Base-by-base conservation (phyloP, 35 echinoderm and acorn worm genomes). In the Diadema setosum region DNA sequence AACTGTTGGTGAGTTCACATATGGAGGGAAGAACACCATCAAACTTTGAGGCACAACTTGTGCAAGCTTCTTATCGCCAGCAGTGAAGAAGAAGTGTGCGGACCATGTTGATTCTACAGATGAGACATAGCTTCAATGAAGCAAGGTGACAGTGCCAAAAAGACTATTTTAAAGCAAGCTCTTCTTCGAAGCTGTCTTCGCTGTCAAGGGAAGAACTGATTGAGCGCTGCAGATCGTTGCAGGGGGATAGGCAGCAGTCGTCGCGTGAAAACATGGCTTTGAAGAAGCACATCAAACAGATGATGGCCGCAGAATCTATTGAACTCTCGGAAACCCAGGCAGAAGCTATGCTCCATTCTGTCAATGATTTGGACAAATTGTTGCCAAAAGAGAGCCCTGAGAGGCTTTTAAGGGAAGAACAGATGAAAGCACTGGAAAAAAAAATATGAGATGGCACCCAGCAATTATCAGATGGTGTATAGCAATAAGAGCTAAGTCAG, bases 371-470 rank as follows among this genome's bases (percentile, higher is more conserved):
- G 82, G 27, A 56, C 2, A 33, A 59, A 17, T 5, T 25, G 8
- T 29, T 84, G 2, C 4, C 18, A 31, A 55, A 84, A 12, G 82
- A 84, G 25, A 32, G 24, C 12, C 52, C 45, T 14, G 46, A 45
- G 9, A 59, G 39, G 58, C 23, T 82, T 9, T 39, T 81, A 3
- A 82, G 87, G 87, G 74, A 82, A 35, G 42, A 89, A 42, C 87
- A 89, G 27, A 24, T 16, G 37, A 35, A 82, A 20, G 5, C 76
- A 15, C 4, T 27, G 3, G 42, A 36, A 40, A 46, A 17, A 69
- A 82, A 45, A 32, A 69, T 11, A 90, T 83, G 37, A 43, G 88
- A 65, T 90, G 88, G 88, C 88, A 90, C 65, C 88, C 88, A 24
- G 76, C 88, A 2, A 46, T 90, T 0, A 83, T 83, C 8, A 83